Evolutionary conservation across 2,113 vertebrate species (phyloP).

Genomic region (Aphyosemion australe): DNA sequence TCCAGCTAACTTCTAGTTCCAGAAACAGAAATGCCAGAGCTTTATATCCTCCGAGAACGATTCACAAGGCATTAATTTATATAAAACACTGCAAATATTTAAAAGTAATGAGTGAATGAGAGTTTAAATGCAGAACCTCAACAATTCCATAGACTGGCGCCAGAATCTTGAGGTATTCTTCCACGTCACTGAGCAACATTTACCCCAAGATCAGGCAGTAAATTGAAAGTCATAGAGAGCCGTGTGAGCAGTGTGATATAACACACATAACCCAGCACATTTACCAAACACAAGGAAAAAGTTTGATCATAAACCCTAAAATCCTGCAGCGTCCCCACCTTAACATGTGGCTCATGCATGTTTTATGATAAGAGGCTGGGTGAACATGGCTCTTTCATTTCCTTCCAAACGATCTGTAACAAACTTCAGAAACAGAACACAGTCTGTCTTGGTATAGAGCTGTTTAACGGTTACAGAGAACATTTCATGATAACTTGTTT

Average conservation of each 20-base stretch:
- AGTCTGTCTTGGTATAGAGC: no score
- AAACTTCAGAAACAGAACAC: no score
- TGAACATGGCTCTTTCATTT: slow-evolving; percentile 81
- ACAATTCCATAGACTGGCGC: slow-evolving; percentile 37
- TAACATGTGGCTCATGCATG: no score
- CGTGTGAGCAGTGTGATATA: slow-evolving; percentile 56
- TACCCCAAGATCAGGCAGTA: slow-evolving; percentile 51
- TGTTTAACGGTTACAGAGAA: no score
- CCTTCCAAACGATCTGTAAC: no score
- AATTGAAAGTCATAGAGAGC: slow-evolving; percentile 63
- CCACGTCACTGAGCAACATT: slow-evolving; percentile 54
- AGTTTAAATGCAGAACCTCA: slow-evolving; percentile 11
- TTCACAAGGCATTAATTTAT: no score
- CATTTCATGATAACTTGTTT: no score
- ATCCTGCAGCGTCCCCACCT: slow-evolving; percentile 87
- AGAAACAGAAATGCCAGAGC: no score
- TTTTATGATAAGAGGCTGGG: slow-evolving; percentile 76
- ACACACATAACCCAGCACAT: slow-evolving; percentile 23
- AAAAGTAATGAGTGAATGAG: no score
- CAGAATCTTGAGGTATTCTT: slow-evolving; percentile 41
- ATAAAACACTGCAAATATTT: no score
- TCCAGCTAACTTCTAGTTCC: no score
- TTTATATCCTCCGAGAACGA: no score
- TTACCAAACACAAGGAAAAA: slow-evolving; percentile 20
- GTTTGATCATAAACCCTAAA: slow-evolving; percentile 82